A percentile compares a stretch with the other conserved stretches of the same genome.
These are phyloP conservation scores for Heliconius aoede DNA, from an alignment of 2,888 invertebrate genomes.

Conservation along the genomic window DNA sequence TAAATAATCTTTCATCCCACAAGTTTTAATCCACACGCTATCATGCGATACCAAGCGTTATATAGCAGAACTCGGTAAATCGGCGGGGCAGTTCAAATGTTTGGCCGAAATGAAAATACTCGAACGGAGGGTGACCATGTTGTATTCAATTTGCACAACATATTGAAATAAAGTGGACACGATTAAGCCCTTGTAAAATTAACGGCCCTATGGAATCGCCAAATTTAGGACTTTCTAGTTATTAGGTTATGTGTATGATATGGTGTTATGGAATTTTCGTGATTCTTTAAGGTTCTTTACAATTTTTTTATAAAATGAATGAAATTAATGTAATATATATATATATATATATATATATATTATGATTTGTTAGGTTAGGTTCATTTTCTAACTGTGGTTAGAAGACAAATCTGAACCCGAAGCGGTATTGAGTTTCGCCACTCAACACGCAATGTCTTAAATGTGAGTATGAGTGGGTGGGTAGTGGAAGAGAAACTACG, in stretches of 20 bases:
- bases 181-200: conserved; percentile 14
- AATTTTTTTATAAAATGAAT: not conserved
- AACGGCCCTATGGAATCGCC: conserved; percentile 1
- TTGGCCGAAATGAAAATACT: conserved; percentile 26
- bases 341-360: too few species aligned
- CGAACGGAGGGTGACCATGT: conserved; percentile 25
- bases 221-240: not conserved
- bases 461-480: too few species aligned
- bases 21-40: conserved; percentile 25
- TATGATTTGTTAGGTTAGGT: too few species aligned
- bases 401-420: too few species aligned
- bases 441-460: too few species aligned
- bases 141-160: conserved; percentile 23
- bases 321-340: too few species aligned
- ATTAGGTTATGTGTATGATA: not conserved
- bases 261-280: not conserved
- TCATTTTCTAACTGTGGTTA: too few species aligned
- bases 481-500: too few species aligned
- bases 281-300: not conserved
- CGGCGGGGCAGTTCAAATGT: conserved; percentile 29
- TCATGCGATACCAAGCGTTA: conserved; percentile 30
- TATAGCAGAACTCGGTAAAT: conserved; percentile 29
- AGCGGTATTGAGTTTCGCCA: too few species aligned
- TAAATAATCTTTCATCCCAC: conserved; percentile 22
- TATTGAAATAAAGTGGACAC: conserved; percentile 14